Evolutionary conservation across 2,113 vertebrate species (phyloP).

Genomic region (Centropristis striata): DNA sequence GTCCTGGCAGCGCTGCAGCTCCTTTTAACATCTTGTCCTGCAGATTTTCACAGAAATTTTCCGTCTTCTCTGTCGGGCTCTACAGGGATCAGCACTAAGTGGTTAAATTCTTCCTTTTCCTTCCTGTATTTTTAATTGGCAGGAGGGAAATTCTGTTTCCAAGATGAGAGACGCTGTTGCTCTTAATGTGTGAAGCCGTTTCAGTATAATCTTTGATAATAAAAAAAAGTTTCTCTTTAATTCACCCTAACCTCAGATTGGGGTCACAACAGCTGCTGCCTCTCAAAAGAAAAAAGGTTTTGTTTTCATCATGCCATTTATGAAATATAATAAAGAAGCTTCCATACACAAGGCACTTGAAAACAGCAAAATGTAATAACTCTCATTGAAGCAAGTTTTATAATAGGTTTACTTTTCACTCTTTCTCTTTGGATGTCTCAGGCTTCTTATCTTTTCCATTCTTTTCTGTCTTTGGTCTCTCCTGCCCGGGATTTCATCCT

Average conservation of each 20-base stretch:
- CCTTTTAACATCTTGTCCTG: background rate
- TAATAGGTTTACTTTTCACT: background rate
- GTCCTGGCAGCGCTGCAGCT: background rate
- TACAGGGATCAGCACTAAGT: slow-evolving; percentile 23
- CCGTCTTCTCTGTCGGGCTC: background rate
- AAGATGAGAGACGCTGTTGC: slow-evolving; percentile 27
- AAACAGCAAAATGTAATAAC: background rate
- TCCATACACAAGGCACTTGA: background rate
- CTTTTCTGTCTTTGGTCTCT: background rate
- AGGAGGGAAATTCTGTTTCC: slow-evolving; percentile 7
- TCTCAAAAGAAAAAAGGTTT: background rate
- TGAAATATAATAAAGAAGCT: background rate
- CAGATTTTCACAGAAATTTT: slow-evolving; percentile 4
- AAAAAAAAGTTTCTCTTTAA: background rate
- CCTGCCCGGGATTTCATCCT: too few species aligned
- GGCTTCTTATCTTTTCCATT: slow-evolving; percentile 6
- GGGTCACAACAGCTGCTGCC: background rate
- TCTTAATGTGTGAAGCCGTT: slow-evolving; percentile 5
- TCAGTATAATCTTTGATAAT: slow-evolving; percentile 2
- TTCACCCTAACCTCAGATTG: background rate
- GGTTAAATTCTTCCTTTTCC: slow-evolving; percentile 24
- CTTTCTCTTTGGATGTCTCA: background rate
- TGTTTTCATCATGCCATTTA: background rate
- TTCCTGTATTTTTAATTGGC: slow-evolving; percentile 38
- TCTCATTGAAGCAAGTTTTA: background rate